Conservation (phyloP, 2,113 vertebrate species). For the Accipiter cooperii region DNA sequence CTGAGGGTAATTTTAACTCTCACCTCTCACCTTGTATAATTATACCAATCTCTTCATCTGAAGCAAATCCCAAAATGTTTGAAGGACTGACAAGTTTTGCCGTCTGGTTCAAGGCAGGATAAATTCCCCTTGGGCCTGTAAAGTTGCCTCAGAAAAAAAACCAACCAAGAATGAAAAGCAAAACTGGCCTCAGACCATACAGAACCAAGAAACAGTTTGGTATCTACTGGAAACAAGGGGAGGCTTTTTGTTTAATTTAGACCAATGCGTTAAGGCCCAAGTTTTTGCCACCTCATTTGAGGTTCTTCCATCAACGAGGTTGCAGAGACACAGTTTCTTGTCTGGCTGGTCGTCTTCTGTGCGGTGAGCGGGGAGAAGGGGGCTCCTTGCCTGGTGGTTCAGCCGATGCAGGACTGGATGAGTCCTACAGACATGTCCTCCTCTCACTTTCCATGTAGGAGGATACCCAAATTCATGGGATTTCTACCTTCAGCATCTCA, state of each 20-base stretch:
- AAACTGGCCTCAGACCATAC: background rate
- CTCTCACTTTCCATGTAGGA: rapidly evolving
- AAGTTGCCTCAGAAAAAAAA: background rate
- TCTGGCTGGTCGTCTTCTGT: background rate
- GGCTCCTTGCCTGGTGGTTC: background rate
- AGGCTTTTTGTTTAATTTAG: background rate
- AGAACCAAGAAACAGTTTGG: background rate
- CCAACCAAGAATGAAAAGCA: background rate
- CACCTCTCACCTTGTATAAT: background rate
- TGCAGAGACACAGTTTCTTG: background rate
- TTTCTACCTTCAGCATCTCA: background rate
- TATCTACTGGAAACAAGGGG: background rate
- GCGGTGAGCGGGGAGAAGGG: background rate
- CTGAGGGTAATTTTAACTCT: background rate
- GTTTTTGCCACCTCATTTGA: background rate
- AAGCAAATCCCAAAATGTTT: background rate
- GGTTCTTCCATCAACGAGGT: background rate
- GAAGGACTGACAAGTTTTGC: background rate
- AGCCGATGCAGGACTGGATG: background rate
- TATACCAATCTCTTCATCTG: background rate
- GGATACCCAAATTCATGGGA: no score
- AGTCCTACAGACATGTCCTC: rapidly evolving
- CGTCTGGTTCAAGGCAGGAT: background rate
- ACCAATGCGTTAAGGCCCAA: background rate
- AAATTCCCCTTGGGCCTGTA: background rate